phyloP scores from a whole-genome alignment of 2,797 vertebrate species.

The Peromyscus nudipes region DNA sequence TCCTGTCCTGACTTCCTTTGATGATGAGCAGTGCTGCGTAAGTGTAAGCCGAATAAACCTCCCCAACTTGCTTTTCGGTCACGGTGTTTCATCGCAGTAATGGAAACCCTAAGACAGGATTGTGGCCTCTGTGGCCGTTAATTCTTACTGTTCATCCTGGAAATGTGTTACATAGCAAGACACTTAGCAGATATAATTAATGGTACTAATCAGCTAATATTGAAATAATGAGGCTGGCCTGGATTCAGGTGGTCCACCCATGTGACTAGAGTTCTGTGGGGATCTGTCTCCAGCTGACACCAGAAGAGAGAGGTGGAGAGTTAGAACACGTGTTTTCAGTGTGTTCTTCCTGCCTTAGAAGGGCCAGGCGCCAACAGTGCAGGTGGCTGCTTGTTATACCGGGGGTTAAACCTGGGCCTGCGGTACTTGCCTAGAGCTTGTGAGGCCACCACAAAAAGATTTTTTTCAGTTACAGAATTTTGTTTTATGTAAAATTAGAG shows the following conservation, averaged over 20 bases:
- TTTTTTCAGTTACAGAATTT: not conserved
- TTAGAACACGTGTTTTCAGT: not conserved
- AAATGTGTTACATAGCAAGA: not conserved
- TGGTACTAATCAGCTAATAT: not conserved
- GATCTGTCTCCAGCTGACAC: not conserved
- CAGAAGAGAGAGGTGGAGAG: not conserved
- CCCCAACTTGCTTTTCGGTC: not conserved
- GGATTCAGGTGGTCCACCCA: not conserved
- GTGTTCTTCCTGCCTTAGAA: not conserved
- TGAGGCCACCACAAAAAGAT: not conserved
- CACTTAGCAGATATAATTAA: not conserved
- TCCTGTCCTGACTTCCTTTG: not conserved
- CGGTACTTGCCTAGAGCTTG: not conserved
- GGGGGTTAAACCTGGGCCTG: not conserved
- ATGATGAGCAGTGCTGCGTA: not conserved
- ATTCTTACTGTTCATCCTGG: not conserved
- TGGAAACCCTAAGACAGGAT: not conserved
- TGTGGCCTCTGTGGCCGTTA: not conserved
- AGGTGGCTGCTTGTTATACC: not conserved
- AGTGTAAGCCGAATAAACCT: not conserved
- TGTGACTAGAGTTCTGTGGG: not conserved
- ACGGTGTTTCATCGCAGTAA: not conserved
- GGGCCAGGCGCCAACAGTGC: not conserved
- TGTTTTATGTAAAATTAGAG: not conserved
- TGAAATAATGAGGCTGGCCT: not conserved